phyloP scores from a whole-genome alignment of 2,797 vertebrate species.

The Hippoglossus hippoglossus region DNA sequence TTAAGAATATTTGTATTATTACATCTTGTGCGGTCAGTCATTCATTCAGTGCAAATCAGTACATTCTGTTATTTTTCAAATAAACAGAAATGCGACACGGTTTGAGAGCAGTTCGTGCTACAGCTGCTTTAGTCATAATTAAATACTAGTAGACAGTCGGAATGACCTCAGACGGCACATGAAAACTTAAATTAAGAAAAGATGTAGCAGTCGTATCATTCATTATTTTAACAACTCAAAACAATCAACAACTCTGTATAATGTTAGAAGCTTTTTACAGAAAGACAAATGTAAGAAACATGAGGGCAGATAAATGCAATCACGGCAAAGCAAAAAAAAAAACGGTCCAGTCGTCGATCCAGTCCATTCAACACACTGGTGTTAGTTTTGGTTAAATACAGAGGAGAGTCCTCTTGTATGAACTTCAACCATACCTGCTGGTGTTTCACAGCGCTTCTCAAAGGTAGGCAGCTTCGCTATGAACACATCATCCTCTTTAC shows the following conservation, averaged over 20 bases:
- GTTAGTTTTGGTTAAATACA: slow-evolving; percentile 58
- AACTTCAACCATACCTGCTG: slow-evolving; percentile 88
- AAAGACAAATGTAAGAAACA: slow-evolving; percentile 18
- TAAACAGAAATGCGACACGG: slow-evolving; percentile 20
- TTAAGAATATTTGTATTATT: slow-evolving; percentile 21
- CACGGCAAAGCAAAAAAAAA: slow-evolving; percentile 35
- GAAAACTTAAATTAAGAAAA: slow-evolving; percentile 12
- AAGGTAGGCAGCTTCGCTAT: slow-evolving; percentile 89
- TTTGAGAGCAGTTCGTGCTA: slow-evolving; percentile 20
- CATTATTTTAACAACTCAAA: slow-evolving; percentile 14
- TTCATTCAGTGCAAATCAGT: slow-evolving; percentile 41
- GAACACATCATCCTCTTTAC: slow-evolving; percentile 87
- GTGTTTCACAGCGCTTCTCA: slow-evolving; percentile 91
- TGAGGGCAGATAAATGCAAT: slow-evolving; percentile 27
- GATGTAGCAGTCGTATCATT: slow-evolving; percentile 13
- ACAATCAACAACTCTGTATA: slow-evolving; percentile 2
- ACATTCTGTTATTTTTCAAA: slow-evolving; percentile 47
- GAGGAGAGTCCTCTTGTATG: slow-evolving; percentile 22
- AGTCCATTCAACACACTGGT: slow-evolving; percentile 24
- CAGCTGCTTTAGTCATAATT: slow-evolving; percentile 37
- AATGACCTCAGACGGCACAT: slow-evolving; percentile 24
- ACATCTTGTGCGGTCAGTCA: slow-evolving; percentile 43
- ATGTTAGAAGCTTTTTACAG: slow-evolving; percentile 41
- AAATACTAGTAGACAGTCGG: slow-evolving; percentile 15
- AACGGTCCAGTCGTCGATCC: slow-evolving; percentile 16